Evolutionary conservation across 2,113 vertebrate genomes (phyloP).

Genomic region (Dissostichus mawsoni): DNA sequence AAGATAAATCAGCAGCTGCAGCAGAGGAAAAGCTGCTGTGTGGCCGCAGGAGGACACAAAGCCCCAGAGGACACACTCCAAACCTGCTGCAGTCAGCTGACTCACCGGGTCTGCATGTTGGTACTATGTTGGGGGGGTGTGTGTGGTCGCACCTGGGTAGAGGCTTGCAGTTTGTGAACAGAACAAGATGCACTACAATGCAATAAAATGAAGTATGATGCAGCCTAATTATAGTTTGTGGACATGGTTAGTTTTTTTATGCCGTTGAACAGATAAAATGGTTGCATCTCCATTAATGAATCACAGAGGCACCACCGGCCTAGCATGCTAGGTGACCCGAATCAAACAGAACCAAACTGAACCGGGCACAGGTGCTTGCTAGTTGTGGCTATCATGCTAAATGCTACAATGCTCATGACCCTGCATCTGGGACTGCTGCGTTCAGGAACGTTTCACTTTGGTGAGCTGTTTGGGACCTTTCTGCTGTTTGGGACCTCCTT

Average conservation of each 20-base stretch:
- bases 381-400: not conserved
- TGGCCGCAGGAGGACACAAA: too few species aligned
- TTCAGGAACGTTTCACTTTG: not conserved
- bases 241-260: not conserved
- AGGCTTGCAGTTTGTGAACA: too few species aligned
- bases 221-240: not conserved
- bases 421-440: too few species aligned
- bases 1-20: too few species aligned
- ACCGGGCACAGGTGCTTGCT: not conserved
- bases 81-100: too few species aligned
- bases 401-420: not conserved
- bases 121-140: too few species aligned
- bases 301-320: not conserved
- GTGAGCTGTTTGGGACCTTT: not conserved
- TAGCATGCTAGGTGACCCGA: not conserved
- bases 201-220: not conserved
- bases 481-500: not conserved
- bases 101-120: too few species aligned
- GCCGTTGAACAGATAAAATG: not conserved
- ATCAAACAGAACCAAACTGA: not conserved
- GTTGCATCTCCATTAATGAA: not conserved
- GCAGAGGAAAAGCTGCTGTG: too few species aligned
- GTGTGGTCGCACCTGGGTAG: too few species aligned
- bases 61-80: too few species aligned
- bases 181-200: not conserved